Evolutionary conservation across 2,888 invertebrate genomes (phyloP).

Genomic region (Scaptomyza tumidula): DNA sequence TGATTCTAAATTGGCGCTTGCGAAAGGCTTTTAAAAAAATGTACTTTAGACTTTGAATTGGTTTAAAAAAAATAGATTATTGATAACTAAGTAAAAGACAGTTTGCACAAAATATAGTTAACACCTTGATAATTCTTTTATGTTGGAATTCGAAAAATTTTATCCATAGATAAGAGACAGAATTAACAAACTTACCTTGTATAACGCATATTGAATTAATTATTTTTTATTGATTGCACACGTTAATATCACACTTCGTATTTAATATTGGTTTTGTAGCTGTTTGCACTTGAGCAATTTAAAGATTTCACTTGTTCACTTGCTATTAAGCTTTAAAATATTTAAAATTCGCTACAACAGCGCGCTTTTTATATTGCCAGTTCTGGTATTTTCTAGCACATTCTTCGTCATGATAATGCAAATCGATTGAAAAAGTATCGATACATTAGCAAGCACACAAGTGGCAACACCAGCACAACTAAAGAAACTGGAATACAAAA

Average conservation of each 20-base stretch:
- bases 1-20: neutral
- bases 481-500: conserved; percentile 35
- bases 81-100: no score
- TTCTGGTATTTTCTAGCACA: conserved; percentile 47
- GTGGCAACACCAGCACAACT: conserved; percentile 29
- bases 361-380: conserved; percentile 55
- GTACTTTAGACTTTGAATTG: no score
- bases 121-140: neutral
- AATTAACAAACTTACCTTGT: conserved; percentile 59
- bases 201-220: conserved; percentile 68
- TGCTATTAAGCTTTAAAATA: conserved; percentile 35
- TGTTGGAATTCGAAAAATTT: neutral
- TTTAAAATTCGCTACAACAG: conserved; percentile 35
- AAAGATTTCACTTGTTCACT: conserved; percentile 46
- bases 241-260: conserved; percentile 1
- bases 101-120: neutral
- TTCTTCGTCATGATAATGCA: conserved; percentile 23
- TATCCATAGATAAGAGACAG: neutral
- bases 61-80: no score
- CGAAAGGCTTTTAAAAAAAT: no score
- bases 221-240: neutral
- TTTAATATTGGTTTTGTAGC: neutral
- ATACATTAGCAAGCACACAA: neutral
- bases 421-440: conserved; percentile 20
- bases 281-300: conserved; percentile 9